phyloP scores from a whole-genome alignment of 2,113 vertebrate genomes.

The Elgaria multicarinata region DNA sequence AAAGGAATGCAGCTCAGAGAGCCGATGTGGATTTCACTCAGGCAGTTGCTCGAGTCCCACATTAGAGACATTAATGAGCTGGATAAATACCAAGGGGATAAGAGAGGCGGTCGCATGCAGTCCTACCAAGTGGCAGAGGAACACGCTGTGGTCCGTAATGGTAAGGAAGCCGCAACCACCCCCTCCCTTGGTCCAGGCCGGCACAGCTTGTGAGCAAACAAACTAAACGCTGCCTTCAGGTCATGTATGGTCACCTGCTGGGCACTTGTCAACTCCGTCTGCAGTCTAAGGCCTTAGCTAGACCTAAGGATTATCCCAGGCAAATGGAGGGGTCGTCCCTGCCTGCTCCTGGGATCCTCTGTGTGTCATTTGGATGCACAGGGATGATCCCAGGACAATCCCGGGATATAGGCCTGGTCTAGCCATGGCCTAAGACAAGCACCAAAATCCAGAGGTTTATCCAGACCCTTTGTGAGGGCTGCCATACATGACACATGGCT shows the following conservation, averaged over 20 bases:
- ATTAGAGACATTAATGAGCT: background rate
- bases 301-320: too few relatives aligned
- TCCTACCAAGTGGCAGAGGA: background rate
- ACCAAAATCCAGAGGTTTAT: background rate
- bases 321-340: too few relatives aligned
- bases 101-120: background rate
- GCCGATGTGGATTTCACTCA: background rate
- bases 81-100: constrained; percentile 16
- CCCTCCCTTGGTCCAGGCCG: background rate
- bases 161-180: background rate
- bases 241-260: background rate
- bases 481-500: background rate
- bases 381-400: too few relatives aligned
- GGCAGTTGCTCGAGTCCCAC: background rate
- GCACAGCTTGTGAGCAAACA: background rate
- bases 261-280: too few relatives aligned
- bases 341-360: too few relatives aligned
- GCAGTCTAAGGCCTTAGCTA: too few relatives aligned
- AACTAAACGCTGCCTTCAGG: background rate
- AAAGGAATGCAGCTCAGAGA: background rate
- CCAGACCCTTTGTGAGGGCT: background rate
- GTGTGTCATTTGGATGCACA: too few relatives aligned
- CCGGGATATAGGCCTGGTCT: too few relatives aligned
- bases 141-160: background rate
- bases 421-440: background rate